phyloP scores from a whole-genome alignment of 2,113 vertebrate species.

The Microcebus ravelobensis region DNA sequence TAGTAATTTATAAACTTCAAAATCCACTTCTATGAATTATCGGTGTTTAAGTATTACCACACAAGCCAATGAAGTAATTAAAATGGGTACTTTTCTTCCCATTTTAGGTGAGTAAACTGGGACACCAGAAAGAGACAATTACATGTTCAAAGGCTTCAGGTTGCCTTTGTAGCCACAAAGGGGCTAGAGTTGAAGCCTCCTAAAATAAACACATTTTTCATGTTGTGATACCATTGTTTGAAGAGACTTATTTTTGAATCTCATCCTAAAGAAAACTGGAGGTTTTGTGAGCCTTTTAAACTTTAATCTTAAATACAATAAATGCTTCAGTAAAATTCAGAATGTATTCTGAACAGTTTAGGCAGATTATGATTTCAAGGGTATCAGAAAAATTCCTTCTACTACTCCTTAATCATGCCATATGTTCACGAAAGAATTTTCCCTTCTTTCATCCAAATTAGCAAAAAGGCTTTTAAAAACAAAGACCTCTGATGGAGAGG shows the following conservation, averaged over 20 bases:
- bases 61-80: neutral
- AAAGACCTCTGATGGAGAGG: neutral
- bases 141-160: neutral
- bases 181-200: neutral
- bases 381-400: neutral
- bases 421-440: neutral
- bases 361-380: neutral
- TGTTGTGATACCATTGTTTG: neutral
- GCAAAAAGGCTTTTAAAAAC: slow-evolving; percentile 33
- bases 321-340: slow-evolving; percentile 7
- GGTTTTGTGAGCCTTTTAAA: neutral
- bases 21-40: neutral
- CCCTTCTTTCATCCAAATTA: neutral
- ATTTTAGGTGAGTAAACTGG: neutral
- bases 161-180: neutral
- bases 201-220: neutral
- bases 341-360: neutral
- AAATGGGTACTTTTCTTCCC: neutral
- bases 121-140: neutral
- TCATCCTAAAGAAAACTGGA: neutral
- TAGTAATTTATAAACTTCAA: neutral
- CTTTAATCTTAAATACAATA: neutral
- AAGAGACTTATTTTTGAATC: neutral
- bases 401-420: neutral
- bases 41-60: neutral